These are phyloP conservation scores for Orthonyx spaldingii DNA, from an alignment of 2,113 vertebrate genomes.

Conservation along the genomic window DNA sequence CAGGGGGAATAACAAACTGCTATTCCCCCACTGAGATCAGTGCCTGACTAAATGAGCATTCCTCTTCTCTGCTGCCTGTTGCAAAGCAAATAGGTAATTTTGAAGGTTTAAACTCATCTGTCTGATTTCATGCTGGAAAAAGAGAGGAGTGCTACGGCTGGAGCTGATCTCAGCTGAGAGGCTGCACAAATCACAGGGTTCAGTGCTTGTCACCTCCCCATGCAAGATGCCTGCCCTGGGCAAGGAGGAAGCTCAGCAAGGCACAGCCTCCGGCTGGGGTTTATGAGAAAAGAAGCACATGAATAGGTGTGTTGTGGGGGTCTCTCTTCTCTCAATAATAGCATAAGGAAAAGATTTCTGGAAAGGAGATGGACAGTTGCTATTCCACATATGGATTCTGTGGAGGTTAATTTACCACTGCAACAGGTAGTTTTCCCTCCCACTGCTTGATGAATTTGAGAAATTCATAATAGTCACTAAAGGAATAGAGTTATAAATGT, in stretches of 20 bases:
- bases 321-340: background rate
- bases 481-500: background rate
- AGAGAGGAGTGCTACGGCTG: background rate
- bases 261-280: background rate
- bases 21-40: background rate
- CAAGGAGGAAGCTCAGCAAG: background rate
- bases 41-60: background rate
- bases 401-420: background rate
- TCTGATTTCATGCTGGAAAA: background rate
- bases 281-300: background rate
- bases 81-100: conserved; percentile 21
- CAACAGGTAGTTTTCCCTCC: background rate
- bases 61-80: background rate
- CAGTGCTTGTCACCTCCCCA: background rate
- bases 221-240: background rate
- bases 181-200: background rate
- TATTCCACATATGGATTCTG: background rate
- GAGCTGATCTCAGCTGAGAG: background rate
- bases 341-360: background rate
- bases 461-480: background rate
- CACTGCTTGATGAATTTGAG: background rate
- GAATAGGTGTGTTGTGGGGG: background rate
- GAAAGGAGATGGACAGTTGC: background rate
- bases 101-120: background rate
- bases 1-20: background rate